Evolutionary conservation across 2,113 vertebrate genomes (phyloP).

Genomic region (Hemicordylus capensis): DNA sequence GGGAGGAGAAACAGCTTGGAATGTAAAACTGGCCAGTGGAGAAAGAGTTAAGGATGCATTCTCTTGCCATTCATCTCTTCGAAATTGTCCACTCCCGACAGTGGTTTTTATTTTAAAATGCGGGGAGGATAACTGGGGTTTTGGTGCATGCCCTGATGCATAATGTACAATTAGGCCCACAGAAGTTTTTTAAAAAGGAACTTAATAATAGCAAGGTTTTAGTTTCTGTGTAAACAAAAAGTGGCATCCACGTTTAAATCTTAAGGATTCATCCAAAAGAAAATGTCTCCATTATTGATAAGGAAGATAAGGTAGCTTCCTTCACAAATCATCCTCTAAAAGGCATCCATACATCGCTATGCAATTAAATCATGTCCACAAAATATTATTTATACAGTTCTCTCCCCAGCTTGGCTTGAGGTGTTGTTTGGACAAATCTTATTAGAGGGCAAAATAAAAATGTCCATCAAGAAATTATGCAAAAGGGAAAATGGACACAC

Average conservation of each 20-base stretch:
- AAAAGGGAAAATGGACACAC: slow-evolving; percentile 82
- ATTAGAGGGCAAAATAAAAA: slow-evolving; percentile 82
- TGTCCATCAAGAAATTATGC: slow-evolving; percentile 82
- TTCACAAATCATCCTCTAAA: no score
- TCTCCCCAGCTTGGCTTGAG: slow-evolving; percentile 68
- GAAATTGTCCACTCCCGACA: not conserved
- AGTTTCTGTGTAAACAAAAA: not conserved
- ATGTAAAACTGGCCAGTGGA: not conserved
- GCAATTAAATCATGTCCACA: slow-evolving; percentile 64
- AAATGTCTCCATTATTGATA: not conserved
- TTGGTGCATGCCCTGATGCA: not conserved
- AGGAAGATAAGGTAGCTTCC: slow-evolving; percentile 3
- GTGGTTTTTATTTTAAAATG: not conserved
- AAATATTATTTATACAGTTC: slow-evolving; percentile 74
- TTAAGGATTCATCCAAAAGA: not conserved
- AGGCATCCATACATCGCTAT: slow-evolving; percentile 55
- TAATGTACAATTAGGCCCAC: not conserved
- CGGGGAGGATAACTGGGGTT: not conserved
- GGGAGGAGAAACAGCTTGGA: not conserved
- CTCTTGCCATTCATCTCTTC: not conserved
- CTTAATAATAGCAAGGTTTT: not conserved
- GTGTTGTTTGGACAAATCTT: slow-evolving; percentile 80
- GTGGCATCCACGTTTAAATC: not conserved
- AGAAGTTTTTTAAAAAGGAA: not conserved
- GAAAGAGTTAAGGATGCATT: no score